Evolutionary conservation across 30 jellyfish, hydroid and myxozoan genomes (phyloP), one percentile per base, ranked within the genome.

Genomic region (Hydractinia echinata): DNA sequence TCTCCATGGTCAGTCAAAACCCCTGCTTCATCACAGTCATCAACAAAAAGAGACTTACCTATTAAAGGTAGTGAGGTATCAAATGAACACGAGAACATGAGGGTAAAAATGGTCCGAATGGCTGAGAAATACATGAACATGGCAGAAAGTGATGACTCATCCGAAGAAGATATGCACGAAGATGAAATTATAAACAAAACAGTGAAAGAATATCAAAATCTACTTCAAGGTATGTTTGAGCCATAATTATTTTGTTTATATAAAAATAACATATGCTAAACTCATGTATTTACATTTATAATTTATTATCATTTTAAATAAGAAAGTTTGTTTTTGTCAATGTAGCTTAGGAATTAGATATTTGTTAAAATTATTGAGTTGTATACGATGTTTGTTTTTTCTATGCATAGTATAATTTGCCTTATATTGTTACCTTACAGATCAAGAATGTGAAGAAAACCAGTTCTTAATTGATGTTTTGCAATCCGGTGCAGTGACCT

Each of bases 111-210:
- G 74, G 74, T 64, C 51, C 10, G 8, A 64, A 64, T 64, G 19
- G 96, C 96, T 60, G 96, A 66, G 18, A 87, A 76, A 51, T 82
- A 71, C 70, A 67, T 88, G 48, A 83, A 87, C 67, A 54, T 82
- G 51, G 61, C 77, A 10, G 96, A 76, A 7, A 89, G 76, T 39
- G 76, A 89, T 8, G 89, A 72, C 49, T 86, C 95, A 0, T 67
- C 87, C 51, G 92, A 87, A 67, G 92, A 82, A 50, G 96, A 87
- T 62, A 83, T 82, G 20, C 73, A 83, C 51, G 91, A 66, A 11
- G 88, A 81, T 64, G 96, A 87, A 77, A 87, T 87, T 21, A 44
- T 82, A 60, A 81, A 70, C 56, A 82, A 82, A 44, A 79, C 96
- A 13, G 53, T 81, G 81, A 72, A 82, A 52, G 54, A 51, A 39